These are phyloP conservation scores for Exaiptasia diaphana DNA, from an alignment of 64 coral and sea anemone genomes.

Conservation along the genomic window DNA sequence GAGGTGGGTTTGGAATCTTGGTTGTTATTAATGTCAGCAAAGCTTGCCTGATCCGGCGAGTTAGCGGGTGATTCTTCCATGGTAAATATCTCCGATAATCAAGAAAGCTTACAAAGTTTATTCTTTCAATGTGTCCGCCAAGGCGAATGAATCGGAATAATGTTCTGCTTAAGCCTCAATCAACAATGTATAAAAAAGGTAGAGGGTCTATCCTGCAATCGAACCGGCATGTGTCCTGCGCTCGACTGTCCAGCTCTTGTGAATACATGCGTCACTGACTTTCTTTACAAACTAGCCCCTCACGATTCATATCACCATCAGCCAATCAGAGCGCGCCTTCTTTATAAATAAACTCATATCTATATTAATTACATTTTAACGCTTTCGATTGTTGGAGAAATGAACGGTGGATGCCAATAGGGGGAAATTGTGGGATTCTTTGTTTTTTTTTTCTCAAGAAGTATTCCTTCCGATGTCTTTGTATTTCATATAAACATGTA, in stretches of 20 bases:
- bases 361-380: slow-evolving; percentile 99
- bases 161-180: slow-evolving; percentile 52
- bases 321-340: slow-evolving; percentile 75
- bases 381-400: slow-evolving; percentile 99
- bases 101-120: slow-evolving; percentile 37
- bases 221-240: slow-evolving; percentile 45
- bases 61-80: slow-evolving; percentile 69
- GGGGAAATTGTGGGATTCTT: slow-evolving; percentile 63
- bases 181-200: slow-evolving; percentile 51
- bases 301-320: slow-evolving; percentile 70
- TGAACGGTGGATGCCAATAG: slow-evolving; percentile 92
- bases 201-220: slow-evolving; percentile 10
- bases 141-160: slow-evolving; percentile 1
- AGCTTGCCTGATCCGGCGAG: slow-evolving; percentile 56
- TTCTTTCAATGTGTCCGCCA: slow-evolving; percentile 2
- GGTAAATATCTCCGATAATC: slow-evolving; percentile 39
- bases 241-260: slow-evolving; percentile 28
- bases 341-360: slow-evolving; percentile 99
- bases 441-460: slow-evolving; percentile 48
- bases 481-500: not conserved
- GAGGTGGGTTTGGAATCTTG: slow-evolving; percentile 52
- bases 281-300: slow-evolving; percentile 87
- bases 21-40: slow-evolving; percentile 84
- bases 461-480: slow-evolving; percentile 59
- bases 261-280: slow-evolving; percentile 85